These are phyloP conservation scores for Procambarus clarkii DNA, from an alignment of 1,140 invertebrate genomes.

Conservation along the genomic window DNA sequence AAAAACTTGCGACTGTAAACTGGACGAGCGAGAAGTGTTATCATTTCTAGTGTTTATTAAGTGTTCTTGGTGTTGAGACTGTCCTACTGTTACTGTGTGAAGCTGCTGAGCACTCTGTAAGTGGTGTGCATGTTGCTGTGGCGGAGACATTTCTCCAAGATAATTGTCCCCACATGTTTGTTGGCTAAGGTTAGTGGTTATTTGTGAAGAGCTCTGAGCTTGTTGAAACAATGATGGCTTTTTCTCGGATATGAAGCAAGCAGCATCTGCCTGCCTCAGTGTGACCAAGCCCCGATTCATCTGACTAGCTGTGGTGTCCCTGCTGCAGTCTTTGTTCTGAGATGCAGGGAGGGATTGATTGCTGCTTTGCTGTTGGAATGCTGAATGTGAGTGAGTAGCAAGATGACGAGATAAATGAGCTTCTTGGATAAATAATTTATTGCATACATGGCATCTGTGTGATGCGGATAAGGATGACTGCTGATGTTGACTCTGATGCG, in stretches of 20 bases:
- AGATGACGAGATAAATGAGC: conserved; percentile 48
- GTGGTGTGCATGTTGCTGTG: conserved; percentile 1
- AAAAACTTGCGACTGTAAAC: conserved; percentile 1
- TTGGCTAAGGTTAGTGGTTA: conserved; percentile 3
- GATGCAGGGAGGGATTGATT: conserved; percentile 24
- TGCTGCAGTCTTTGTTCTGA: conserved; percentile 5
- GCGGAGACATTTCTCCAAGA: neutral
- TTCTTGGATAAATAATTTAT: conserved; percentile 41
- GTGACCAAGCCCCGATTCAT: neutral
- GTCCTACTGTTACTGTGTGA: conserved; percentile 4
- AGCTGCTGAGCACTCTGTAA: conserved; percentile 17
- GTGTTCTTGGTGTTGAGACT: conserved; percentile 3
- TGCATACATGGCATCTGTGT: conserved; percentile 48
- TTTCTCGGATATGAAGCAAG: conserved; percentile 17
- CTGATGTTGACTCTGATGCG: conserved; percentile 43
- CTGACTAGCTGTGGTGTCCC: conserved; percentile 5
- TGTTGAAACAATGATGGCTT: conserved; percentile 2
- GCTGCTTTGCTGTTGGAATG: conserved; percentile 13
- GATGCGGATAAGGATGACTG: neutral
- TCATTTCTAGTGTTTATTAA: neutral
- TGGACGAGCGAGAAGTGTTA: neutral
- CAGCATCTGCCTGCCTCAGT: neutral
- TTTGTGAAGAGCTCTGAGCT: conserved; percentile 5
- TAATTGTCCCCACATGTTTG: neutral
- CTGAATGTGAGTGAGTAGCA: conserved; percentile 24